Conservation (phyloP, 92 coral and sea anemone species). For the Ricordea florida region DNA sequence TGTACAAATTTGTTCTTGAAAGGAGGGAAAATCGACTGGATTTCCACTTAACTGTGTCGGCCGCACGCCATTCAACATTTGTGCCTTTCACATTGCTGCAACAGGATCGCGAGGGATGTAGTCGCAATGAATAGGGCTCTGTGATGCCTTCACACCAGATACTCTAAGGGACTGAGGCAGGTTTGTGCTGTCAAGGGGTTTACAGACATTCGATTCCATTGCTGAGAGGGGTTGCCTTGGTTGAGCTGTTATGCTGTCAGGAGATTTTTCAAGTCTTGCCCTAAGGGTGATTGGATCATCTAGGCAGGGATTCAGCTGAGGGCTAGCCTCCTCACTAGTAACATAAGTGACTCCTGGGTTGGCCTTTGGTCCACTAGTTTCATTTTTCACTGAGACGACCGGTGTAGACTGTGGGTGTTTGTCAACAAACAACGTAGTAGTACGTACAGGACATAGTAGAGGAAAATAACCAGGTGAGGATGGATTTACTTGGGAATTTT, state of each 20-base stretch:
- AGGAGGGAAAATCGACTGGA: conserved; percentile 54
- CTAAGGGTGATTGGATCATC: background rate
- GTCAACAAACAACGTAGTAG: conserved; percentile 1
- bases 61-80: conserved; percentile 30
- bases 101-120: conserved; percentile 25
- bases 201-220: background rate
- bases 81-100: conserved; percentile 51
- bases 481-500: background rate
- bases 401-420: conserved; percentile 10
- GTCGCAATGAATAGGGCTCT: conserved; percentile 1
- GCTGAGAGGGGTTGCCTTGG: background rate
- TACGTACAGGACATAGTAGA: background rate
- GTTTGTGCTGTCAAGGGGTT: background rate
- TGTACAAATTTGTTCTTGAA: conserved; percentile 32
- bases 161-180: background rate
- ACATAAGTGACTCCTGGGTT: background rate
- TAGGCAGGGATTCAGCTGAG: background rate
- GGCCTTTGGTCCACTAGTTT: background rate
- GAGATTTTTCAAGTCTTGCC: background rate
- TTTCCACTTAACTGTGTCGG: conserved; percentile 58
- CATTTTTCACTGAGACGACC: background rate
- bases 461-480: too few relatives aligned
- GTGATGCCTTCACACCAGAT: background rate
- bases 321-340: background rate
- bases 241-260: conserved; percentile 7